Base-by-base conservation (phyloP, 2,888 invertebrate genomes). In the Mesodorylaimus sp. region DNA sequence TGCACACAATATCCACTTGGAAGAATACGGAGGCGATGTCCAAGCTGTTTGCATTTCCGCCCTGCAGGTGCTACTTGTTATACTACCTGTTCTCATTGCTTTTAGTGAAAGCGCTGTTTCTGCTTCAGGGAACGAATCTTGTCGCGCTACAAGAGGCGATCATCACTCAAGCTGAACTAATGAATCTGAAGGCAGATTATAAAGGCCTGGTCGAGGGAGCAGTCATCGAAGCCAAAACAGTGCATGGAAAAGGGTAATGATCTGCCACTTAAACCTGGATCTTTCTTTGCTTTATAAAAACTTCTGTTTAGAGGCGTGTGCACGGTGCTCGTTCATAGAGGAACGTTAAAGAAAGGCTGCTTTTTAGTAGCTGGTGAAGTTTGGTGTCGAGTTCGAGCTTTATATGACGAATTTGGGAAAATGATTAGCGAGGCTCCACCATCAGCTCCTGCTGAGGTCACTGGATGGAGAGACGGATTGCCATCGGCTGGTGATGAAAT, bases 41-140 rank as follows among this genome's bases (percentile, higher is more conserved):
- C 93, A 91, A 69, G 79, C 81, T 2, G 79, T 99, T 48, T 79
- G 81, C 0, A 79, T 97, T 53, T 95, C 95, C 0, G 97, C 97
- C 0, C 71, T 89, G 1, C 80, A 83, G 59, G 63, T 58, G 32
- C 64, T 49, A 45, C 44, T 26, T 23, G 37, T 23, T 21, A 16
- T 26, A 7, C 2, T 3, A 50, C 23, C 3, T 2, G 21, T 25
- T 53, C n/a, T 52, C 37, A 48, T 13, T 7, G 13, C 32, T 32
- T 32, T 32, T 16, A 32, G 16, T 32, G 10, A 32, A 16, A 13
- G 10, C 16, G 32, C 32, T 13, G 32, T 13, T 32, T 13, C 32
- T 32, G 16, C 32, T 10, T 60, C 57, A 73, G 68, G 78, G 79
- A 50, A 77, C 75, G 2, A 84, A 88, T 68, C 68, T 95, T 27